phyloP scores from a whole-genome alignment of 2,888 invertebrate species.

The Oeneis ivallda region DNA sequence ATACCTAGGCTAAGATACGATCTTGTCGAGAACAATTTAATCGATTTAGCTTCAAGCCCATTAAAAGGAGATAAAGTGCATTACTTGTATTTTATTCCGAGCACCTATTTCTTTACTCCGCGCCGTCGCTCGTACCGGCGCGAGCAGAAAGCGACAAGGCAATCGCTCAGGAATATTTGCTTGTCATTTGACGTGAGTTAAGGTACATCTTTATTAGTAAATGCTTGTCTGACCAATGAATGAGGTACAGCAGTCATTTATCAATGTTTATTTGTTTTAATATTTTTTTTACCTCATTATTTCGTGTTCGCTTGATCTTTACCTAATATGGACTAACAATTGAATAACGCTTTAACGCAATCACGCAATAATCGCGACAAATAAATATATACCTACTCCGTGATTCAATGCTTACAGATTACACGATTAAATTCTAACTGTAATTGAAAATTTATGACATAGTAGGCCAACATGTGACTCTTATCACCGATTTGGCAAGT shows the following conservation, averaged over 20 bases:
- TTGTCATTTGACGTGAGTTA: conserved; percentile 37
- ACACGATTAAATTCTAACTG: too few species aligned
- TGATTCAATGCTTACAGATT: too few species aligned
- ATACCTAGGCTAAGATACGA: conserved; percentile 26
- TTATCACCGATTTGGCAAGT: too few species aligned
- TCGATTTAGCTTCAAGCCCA: conserved; percentile 33
- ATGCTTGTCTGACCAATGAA: conserved; percentile 23
- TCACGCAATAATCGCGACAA: too few species aligned
- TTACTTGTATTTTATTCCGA: conserved; percentile 30
- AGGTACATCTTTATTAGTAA: conserved; percentile 34
- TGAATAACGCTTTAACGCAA: background rate
- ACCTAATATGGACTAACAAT: background rate
- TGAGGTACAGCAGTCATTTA: conserved; percentile 17
- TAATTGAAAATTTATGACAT: too few species aligned
- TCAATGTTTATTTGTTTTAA: conserved; percentile 21
- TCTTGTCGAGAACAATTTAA: conserved; percentile 32
- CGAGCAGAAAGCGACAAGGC: conserved; percentile 33
- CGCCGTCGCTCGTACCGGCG: conserved; percentile 27
- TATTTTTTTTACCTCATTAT: conserved; percentile 11
- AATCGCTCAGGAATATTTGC: conserved; percentile 37
- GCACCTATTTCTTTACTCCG: conserved; percentile 34
- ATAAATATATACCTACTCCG: too few species aligned
- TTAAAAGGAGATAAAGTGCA: conserved; percentile 34
- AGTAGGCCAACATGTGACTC: too few species aligned
- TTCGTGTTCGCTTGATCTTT: background rate